Percentiles rank a stretch among this genome's conserved stretches.
phyloP scores from a whole-genome alignment of 2,113 vertebrate species.

The Leptobrachium leishanense region DNA sequence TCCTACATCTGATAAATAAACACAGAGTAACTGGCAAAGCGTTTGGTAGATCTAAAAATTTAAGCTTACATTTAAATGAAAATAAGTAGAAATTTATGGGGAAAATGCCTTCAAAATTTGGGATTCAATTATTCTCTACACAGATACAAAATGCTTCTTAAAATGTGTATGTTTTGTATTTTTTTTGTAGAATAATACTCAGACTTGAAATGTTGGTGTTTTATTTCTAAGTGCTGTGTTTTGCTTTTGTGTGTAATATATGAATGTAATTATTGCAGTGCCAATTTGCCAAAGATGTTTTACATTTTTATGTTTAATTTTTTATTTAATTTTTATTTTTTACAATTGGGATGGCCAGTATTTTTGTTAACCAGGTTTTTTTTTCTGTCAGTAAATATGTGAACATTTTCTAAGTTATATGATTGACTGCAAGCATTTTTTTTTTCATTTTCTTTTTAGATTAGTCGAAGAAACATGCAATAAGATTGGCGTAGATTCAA shows the following conservation, averaged over 20 bases:
- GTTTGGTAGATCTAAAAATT: conserved; percentile 81
- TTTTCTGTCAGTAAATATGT: conserved; percentile 71
- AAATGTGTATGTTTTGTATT: conserved; percentile 98
- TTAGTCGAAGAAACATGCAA: conserved; percentile 88
- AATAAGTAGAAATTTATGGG: conserved; percentile 40
- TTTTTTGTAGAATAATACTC: conserved; percentile 89
- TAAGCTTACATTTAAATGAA: conserved; percentile 74
- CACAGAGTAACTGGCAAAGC: conserved; percentile 89
- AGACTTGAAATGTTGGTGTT: conserved; percentile 84
- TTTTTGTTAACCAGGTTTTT: conserved; percentile 60
- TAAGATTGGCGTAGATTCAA: conserved; percentile 84
- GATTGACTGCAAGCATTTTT: conserved; percentile 75
- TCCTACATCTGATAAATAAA: conserved; percentile 68
- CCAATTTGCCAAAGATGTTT: conserved; percentile 99
- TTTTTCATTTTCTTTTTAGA: conserved; percentile 73
- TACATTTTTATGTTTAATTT: conserved; percentile 74
- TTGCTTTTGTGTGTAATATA: conserved; percentile 95
- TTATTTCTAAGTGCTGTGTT: conserved; percentile 94
- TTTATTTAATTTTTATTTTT: conserved; percentile 38
- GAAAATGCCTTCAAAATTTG: conserved; percentile 88
- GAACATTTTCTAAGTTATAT: conserved; percentile 88
- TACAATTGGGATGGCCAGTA: conserved; percentile 67
- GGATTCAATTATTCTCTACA: conserved; percentile 75
- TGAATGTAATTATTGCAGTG: conserved; percentile 99
- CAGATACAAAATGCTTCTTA: conserved; percentile 90